Conservation (phyloP, 2,888 invertebrate genomes). For the Linnaemya tessellans region DNA sequence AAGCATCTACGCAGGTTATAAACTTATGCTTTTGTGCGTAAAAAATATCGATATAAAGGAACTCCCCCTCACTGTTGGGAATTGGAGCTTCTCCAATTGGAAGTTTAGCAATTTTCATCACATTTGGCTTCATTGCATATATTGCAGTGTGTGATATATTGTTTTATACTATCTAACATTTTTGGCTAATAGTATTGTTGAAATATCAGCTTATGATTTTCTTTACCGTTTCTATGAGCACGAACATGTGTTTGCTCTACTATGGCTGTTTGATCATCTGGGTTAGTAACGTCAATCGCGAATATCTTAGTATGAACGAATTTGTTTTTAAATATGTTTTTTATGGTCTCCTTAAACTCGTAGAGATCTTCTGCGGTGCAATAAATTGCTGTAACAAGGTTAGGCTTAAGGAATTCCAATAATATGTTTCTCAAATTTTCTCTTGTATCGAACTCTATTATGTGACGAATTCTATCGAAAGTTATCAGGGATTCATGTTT, state of each 20-base stretch:
- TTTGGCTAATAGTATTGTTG: too few species aligned
- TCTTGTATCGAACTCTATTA: constrained; percentile 53
- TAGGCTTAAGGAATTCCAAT: constrained; percentile 61
- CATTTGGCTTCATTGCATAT: background rate
- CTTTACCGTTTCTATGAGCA: constrained; percentile 48
- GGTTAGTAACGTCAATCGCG: constrained; percentile 26
- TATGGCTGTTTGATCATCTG: constrained; percentile 49
- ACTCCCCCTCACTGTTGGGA: constrained; percentile 26
- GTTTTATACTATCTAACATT: constrained; percentile 28
- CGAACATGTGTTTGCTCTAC: constrained; percentile 38
- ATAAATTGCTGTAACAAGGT: constrained; percentile 52
- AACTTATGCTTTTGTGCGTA: constrained; percentile 28
- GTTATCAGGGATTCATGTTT: constrained; percentile 22
- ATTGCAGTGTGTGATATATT: constrained; percentile 30
- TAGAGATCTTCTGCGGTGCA: constrained; percentile 54
- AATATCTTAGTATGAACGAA: constrained; percentile 32
- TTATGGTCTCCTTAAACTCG: constrained; percentile 47
- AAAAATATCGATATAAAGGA: constrained; percentile 16
- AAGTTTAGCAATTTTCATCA: constrained; percentile 3
- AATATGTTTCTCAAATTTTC: constrained; percentile 52
- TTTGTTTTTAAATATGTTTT: constrained; percentile 30
- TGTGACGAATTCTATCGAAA: constrained; percentile 19
- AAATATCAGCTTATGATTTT: constrained; percentile 33
- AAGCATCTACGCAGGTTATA: constrained; percentile 36
- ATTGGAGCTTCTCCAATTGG: constrained; percentile 21